Conservation (phyloP, 2,888 invertebrate species). For the Pemphredon lugubris region DNA sequence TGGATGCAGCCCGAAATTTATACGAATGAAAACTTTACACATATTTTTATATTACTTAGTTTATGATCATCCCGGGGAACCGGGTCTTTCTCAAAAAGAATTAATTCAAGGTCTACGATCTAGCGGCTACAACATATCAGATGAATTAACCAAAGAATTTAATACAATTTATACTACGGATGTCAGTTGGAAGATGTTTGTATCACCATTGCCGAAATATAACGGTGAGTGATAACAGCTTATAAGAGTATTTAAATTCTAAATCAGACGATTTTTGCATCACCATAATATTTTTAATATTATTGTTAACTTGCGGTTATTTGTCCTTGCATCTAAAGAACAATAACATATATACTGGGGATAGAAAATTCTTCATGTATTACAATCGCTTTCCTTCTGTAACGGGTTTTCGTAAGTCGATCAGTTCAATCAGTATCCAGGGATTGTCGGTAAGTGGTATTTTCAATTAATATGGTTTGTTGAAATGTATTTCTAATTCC, state of each 20-base stretch:
- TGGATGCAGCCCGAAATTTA: conserved; percentile 85
- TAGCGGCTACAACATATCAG: conserved; percentile 73
- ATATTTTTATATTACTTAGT: conserved; percentile 87
- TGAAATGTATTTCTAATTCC: too few species aligned
- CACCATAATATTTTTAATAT: neutral
- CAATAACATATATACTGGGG: too few species aligned
- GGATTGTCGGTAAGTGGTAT: too few species aligned
- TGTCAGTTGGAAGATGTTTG: conserved; percentile 87
- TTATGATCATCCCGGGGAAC: conserved; percentile 82
- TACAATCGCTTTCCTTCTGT: too few species aligned
- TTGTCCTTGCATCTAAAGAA: too few species aligned
- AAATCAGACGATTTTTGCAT: conserved; percentile 18
- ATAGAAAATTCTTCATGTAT: too few species aligned
- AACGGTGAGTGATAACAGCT: conserved; percentile 72
- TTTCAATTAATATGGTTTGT: too few species aligned
- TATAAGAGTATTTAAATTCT: neutral
- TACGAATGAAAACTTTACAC: conserved; percentile 86
- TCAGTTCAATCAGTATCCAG: too few species aligned
- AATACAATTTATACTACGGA: conserved; percentile 82
- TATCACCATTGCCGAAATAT: conserved; percentile 86
- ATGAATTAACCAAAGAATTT: conserved; percentile 81
- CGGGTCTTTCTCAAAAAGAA: conserved; percentile 61
- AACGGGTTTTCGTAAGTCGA: too few species aligned
- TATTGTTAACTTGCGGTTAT: too few species aligned
- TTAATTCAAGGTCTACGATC: conserved; percentile 69